A percentile compares a stretch with the other conserved stretches of the same genome.
These are phyloP conservation scores for Scartelaos histophorus DNA, from an alignment of 2,113 vertebrate genomes.

Conservation along the genomic window DNA sequence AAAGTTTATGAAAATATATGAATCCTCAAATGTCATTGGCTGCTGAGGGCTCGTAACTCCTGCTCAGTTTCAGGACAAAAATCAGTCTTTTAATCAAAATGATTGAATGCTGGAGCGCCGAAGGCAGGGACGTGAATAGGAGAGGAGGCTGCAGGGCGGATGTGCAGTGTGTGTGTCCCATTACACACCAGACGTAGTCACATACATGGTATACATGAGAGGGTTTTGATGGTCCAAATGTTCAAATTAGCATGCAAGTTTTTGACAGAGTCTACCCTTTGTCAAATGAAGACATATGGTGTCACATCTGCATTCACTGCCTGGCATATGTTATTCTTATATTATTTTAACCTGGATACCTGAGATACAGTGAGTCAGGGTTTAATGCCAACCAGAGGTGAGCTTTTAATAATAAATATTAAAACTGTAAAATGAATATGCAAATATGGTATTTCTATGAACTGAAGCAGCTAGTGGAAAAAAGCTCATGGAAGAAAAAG, in stretches of 20 bases:
- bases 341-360: slow-evolving; percentile 84
- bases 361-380: slow-evolving; percentile 74
- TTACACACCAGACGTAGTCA: background rate
- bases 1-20: slow-evolving; percentile 98
- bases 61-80: slow-evolving; percentile 88
- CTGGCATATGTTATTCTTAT: slow-evolving; percentile 84
- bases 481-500: no score
- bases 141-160: slow-evolving; percentile 33
- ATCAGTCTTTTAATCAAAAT: slow-evolving; percentile 99
- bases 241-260: slow-evolving; percentile 62
- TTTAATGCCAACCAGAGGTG: slow-evolving; percentile 71
- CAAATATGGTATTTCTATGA: background rate
- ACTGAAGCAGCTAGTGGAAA: background rate
- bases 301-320: slow-evolving; percentile 82
- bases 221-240: slow-evolving; percentile 33
- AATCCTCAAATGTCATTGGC: slow-evolving; percentile 92
- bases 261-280: slow-evolving; percentile 73
- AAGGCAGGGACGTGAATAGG: slow-evolving; percentile 87
- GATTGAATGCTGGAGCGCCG: slow-evolving; percentile 90
- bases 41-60: slow-evolving; percentile 85
- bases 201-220: slow-evolving; percentile 31
- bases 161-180: slow-evolving; percentile 18
- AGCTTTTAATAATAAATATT: background rate
- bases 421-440: background rate
- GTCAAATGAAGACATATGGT: slow-evolving; percentile 90